Evolutionary conservation across 2,113 vertebrate species (phyloP).

Genomic region (Nerophis lumbriciformis): DNA sequence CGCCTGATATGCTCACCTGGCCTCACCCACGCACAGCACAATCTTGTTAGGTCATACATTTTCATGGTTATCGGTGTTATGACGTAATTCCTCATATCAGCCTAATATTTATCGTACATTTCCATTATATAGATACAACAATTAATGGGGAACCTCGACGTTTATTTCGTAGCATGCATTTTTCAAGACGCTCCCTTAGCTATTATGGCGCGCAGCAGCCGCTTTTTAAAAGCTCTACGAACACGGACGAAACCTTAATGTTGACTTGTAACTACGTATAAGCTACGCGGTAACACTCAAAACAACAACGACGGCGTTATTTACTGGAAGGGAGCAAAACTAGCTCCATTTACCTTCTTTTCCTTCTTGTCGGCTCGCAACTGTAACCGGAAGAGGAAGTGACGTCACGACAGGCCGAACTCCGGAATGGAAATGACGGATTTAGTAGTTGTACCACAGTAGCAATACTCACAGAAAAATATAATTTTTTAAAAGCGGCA

Average conservation of each 20-base stretch:
- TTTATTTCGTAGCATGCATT: conserved; percentile 53
- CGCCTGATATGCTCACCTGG: too few relatives aligned
- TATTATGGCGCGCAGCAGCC: conserved; percentile 13
- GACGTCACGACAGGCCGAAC: conserved; percentile 45
- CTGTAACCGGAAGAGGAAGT: conserved; percentile 65
- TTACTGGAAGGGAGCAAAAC: conserved; percentile 3
- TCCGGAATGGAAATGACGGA: conserved; percentile 22
- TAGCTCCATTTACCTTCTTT: conserved; percentile 35
- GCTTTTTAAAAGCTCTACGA: conserved; percentile 10
- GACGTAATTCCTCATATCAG: too few relatives aligned
- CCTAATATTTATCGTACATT: too few relatives aligned
- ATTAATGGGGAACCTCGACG: conserved; percentile 52
- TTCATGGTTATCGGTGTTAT: too few relatives aligned
- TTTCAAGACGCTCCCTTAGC: conserved; percentile 76
- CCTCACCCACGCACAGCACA: too few relatives aligned
- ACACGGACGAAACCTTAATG: not conserved
- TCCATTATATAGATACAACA: too few relatives aligned
- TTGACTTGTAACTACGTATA: not conserved
- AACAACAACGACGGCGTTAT: not conserved
- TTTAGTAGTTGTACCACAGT: not conserved
- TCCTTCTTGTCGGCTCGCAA: conserved; percentile 60
- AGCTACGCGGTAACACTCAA: too few relatives aligned
- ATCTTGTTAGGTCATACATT: too few relatives aligned
- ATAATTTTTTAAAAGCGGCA: too few relatives aligned
- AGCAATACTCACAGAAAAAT: too few relatives aligned